Evolutionary conservation across 1,140 invertebrate species (phyloP).

Genomic region (Arion vulgaris): DNA sequence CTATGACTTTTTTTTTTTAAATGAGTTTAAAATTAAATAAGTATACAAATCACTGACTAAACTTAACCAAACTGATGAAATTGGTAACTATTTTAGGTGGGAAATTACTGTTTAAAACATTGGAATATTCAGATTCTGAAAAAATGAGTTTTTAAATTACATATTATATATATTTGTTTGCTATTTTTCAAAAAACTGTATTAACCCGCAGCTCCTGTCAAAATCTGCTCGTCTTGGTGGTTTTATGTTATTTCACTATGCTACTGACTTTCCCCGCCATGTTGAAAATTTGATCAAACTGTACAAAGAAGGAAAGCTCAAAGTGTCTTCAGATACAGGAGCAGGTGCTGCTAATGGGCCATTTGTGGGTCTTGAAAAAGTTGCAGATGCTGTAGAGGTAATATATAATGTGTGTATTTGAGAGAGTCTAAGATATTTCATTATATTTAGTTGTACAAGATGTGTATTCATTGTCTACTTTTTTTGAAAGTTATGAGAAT

Average conservation of each 20-base stretch:
- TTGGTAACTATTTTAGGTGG: too few species aligned
- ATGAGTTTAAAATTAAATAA: too few species aligned
- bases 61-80: too few species aligned
- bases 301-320: constrained; percentile 51
- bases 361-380: constrained; percentile 60
- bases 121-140: too few species aligned
- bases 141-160: too few species aligned
- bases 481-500: neutral
- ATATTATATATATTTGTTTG: too few species aligned
- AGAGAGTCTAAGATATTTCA: neutral
- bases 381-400: constrained; percentile 65
- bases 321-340: constrained; percentile 57
- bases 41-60: too few species aligned
- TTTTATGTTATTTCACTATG: constrained; percentile 62
- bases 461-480: neutral
- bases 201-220: constrained; percentile 56
- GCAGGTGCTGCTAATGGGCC: constrained; percentile 46
- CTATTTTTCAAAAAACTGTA: too few species aligned
- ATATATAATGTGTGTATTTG: neutral
- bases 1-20: too few species aligned
- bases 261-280: constrained; percentile 44
- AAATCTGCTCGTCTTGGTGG: constrained; percentile 66
- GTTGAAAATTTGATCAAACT: constrained; percentile 51
- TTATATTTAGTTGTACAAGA: neutral
- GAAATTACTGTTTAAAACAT: too few species aligned